Percentiles rank a stretch among this genome's conserved stretches.
Conservation (phyloP, 2,113 vertebrate genomes). For the Sciurus niger region DNA sequence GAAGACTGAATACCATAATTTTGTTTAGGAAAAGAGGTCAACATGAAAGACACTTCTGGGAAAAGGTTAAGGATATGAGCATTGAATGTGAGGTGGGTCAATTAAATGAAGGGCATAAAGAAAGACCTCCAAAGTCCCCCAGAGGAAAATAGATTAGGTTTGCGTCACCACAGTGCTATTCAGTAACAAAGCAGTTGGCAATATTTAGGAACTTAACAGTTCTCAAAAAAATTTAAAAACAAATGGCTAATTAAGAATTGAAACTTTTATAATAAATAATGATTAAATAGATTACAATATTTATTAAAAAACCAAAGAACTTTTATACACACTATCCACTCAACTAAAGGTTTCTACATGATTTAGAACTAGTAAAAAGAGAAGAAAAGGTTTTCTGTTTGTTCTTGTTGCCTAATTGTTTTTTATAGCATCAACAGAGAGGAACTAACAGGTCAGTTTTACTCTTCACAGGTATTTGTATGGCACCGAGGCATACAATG, state of each 20-base stretch:
- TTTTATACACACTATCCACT: background rate
- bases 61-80: background rate
- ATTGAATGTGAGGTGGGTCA: background rate
- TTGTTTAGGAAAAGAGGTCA: background rate
- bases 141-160: background rate
- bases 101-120: background rate
- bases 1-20: background rate
- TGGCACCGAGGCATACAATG: background rate
- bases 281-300: background rate
- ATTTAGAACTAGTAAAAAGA: background rate
- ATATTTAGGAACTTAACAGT: background rate
- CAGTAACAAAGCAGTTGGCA: background rate
- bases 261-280: background rate
- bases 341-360: background rate
- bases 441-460: background rate
- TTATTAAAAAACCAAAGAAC: background rate
- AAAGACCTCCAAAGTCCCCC: background rate
- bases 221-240: slow-evolving; percentile 9
- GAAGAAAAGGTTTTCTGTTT: background rate
- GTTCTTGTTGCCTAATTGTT: background rate
- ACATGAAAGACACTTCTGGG: background rate
- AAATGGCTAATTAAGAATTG: background rate
- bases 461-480: background rate
- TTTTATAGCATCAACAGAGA: background rate
- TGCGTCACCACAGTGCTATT: background rate